Evolutionary conservation across 2,797 vertebrate genomes (phyloP).

Genomic region (Coilia nasus): DNA sequence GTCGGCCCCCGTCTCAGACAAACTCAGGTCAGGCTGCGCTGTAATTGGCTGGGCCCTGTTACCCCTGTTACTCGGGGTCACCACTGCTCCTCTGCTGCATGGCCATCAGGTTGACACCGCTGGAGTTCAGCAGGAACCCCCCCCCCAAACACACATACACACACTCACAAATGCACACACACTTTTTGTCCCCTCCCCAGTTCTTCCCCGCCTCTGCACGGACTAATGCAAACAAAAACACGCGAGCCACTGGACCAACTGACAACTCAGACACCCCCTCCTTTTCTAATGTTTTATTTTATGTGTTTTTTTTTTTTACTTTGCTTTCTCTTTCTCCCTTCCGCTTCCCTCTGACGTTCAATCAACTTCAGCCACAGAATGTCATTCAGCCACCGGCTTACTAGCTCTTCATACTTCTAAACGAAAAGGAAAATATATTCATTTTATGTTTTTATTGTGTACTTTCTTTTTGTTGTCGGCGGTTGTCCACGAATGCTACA

Average conservation of each 20-base stretch:
- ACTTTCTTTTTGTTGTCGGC: constrained; percentile 37
- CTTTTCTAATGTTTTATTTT: too few species aligned
- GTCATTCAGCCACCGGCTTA: too few species aligned
- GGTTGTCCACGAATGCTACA: not conserved
- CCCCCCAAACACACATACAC: not conserved
- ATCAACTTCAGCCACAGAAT: too few species aligned
- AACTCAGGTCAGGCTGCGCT: not conserved
- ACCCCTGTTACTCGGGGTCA: not conserved
- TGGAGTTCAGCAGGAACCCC: not conserved
- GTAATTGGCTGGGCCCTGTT: not conserved
- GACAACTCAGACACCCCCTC: not conserved
- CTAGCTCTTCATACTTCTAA: too few species aligned
- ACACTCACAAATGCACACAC: too few species aligned
- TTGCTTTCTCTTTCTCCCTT: too few species aligned
- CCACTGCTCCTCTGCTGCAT: not conserved
- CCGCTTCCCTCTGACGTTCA: too few species aligned
- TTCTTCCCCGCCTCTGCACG: not conserved
- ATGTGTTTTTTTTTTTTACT: too few species aligned
- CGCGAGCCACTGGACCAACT: not conserved
- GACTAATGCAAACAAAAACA: constrained; percentile 7
- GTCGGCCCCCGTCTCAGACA: not conserved
- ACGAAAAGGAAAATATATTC: too few species aligned
- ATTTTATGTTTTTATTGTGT: not conserved
- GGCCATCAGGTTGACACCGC: not conserved
- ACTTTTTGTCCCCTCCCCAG: not conserved